Percentiles rank a stretch among this genome's conserved stretches.
These are phyloP conservation scores for Metopia argyrocephala DNA, from an alignment of 2,888 invertebrate genomes.

Conservation along the genomic window DNA sequence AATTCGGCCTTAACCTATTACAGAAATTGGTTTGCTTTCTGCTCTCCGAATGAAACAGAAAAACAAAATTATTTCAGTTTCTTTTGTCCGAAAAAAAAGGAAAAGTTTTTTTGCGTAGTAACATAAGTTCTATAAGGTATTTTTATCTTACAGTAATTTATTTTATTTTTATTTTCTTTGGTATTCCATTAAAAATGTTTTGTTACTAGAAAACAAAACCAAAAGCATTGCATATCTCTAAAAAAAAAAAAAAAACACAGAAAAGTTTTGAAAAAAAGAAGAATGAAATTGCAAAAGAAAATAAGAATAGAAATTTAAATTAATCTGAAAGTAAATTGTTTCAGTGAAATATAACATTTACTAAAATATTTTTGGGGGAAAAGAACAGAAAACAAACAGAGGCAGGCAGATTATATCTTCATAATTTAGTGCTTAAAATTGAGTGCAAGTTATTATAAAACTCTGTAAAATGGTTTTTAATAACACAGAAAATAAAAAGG, in stretches of 20 bases:
- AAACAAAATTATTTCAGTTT: slow-evolving; percentile 40
- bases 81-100: slow-evolving; percentile 22
- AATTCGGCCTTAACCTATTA: slow-evolving; percentile 7
- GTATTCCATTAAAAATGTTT: slow-evolving; percentile 17
- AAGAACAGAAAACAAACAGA: not conserved
- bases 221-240: slow-evolving; percentile 14
- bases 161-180: not conserved
- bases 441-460: not conserved
- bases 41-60: not conserved
- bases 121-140: slow-evolving; percentile 33
- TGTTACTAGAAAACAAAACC: slow-evolving; percentile 39
- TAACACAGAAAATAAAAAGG: not conserved
- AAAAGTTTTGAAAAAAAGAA: no score
- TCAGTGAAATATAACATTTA: slow-evolving; percentile 20
- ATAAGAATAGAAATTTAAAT: slow-evolving; percentile 33
- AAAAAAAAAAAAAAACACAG: not conserved
- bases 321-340: slow-evolving; percentile 46
- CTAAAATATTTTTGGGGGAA: slow-evolving; percentile 16
- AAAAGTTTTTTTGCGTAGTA: slow-evolving; percentile 40
- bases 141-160: slow-evolving; percentile 1
- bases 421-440: slow-evolving; percentile 16
- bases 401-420: slow-evolving; percentile 23
- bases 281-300: no score
- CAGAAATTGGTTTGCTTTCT: not conserved
- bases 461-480: not conserved